Conservation (phyloP, 2,113 vertebrate genomes). For the Alouatta palliata region DNA sequence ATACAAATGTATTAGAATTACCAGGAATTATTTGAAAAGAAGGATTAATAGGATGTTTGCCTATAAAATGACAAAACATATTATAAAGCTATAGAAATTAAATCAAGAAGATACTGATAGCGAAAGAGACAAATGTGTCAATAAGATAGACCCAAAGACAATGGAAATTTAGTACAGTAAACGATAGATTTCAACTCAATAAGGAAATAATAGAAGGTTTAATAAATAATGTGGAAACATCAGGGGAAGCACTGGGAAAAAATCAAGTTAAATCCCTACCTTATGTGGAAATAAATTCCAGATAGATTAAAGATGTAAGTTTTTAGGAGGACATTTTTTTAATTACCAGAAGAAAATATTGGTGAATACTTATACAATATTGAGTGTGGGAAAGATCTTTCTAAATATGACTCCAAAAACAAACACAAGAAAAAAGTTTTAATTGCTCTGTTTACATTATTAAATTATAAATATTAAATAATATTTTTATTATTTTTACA, state of each 20-base stretch:
- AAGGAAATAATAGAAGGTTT: slow-evolving; percentile 5
- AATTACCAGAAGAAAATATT: neutral
- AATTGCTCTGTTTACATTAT: neutral
- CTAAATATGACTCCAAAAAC: neutral
- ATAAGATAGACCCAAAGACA: neutral
- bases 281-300: slow-evolving; percentile 34
- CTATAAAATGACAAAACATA: neutral
- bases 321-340: neutral
- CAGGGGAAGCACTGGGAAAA: neutral
- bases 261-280: neutral
- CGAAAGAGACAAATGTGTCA: neutral
- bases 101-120: neutral
- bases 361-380: neutral
- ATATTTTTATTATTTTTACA: neutral
- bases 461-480: neutral
- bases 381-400: neutral
- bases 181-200: neutral
- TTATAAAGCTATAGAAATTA: neutral
- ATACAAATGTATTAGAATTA: neutral
- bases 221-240: neutral
- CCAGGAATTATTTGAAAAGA: neutral
- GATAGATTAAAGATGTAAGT: neutral
- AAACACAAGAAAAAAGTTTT: neutral
- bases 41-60: neutral
- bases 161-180: neutral